Evolutionary conservation across 2,888 invertebrate genomes (phyloP).

Genomic region (Orthosia gracilis): DNA sequence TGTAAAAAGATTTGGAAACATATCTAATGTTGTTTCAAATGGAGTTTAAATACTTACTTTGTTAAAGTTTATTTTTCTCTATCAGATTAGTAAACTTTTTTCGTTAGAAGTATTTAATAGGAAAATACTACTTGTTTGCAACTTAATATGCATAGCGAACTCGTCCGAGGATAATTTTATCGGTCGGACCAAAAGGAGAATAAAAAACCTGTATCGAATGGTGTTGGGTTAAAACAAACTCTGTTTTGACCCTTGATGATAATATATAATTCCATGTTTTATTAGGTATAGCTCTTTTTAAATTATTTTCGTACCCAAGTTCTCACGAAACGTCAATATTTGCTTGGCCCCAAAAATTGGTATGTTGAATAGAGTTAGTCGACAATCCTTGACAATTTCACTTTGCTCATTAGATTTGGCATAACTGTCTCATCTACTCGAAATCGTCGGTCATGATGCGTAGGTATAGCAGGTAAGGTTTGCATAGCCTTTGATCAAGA

Average conservation of each 20-base stretch:
- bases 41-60: too few relatives aligned
- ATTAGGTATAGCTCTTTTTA: too few relatives aligned
- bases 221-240: not conserved
- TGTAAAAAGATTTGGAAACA: too few relatives aligned
- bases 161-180: not conserved
- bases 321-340: not conserved
- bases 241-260: too few relatives aligned
- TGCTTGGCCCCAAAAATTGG: not conserved
- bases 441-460: too few relatives aligned
- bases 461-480: too few relatives aligned
- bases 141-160: constrained; percentile 15
- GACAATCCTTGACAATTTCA: not conserved
- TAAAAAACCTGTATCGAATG: not conserved
- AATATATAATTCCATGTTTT: too few relatives aligned
- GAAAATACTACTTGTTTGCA: not conserved
- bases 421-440: too few relatives aligned
- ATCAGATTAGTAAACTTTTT: constrained; percentile 15
- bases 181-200: not conserved
- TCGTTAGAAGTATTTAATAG: constrained; percentile 10
- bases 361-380: not conserved
- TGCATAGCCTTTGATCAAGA: too few relatives aligned
- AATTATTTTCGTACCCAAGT: not conserved
- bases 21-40: too few relatives aligned
- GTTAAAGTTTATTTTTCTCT: not conserved
- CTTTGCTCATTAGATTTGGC: not conserved